These are phyloP conservation scores for Zophobas atratus DNA, from an alignment of 1,140 invertebrate species.

Conservation along the genomic window DNA sequence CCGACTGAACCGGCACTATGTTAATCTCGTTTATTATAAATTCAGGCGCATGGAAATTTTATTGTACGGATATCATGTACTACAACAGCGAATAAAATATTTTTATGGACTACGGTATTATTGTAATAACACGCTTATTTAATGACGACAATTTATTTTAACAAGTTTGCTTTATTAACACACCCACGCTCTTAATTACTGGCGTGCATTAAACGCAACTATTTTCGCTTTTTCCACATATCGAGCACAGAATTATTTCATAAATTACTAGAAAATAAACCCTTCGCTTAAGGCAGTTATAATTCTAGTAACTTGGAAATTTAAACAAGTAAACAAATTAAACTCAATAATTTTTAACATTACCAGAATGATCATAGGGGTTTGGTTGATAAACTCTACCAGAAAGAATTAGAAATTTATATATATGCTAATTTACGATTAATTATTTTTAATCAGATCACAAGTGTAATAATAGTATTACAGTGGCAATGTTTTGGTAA, in stretches of 20 bases:
- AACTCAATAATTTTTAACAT: too few species aligned
- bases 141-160: constrained; percentile 37
- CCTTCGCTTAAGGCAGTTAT: too few species aligned
- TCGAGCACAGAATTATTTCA: neutral
- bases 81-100: constrained; percentile 42
- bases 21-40: constrained; percentile 54
- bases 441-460: too few species aligned
- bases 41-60: constrained; percentile 47
- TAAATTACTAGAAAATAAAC: too few species aligned
- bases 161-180: constrained; percentile 9
- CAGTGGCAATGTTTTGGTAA: too few species aligned
- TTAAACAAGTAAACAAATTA: too few species aligned
- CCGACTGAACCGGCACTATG: constrained; percentile 48
- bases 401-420: too few species aligned
- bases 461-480: too few species aligned
- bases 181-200: constrained; percentile 11
- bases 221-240: constrained; percentile 1
- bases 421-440: too few species aligned
- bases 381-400: too few species aligned
- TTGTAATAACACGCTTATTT: constrained; percentile 37
- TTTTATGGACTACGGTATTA: constrained; percentile 23
- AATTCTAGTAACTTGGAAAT: too few species aligned
- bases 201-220: neutral
- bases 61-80: constrained; percentile 50
- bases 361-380: too few species aligned